Base-by-base conservation (phyloP, 2,113 vertebrate species). In the Phoxinus phoxinus region DNA sequence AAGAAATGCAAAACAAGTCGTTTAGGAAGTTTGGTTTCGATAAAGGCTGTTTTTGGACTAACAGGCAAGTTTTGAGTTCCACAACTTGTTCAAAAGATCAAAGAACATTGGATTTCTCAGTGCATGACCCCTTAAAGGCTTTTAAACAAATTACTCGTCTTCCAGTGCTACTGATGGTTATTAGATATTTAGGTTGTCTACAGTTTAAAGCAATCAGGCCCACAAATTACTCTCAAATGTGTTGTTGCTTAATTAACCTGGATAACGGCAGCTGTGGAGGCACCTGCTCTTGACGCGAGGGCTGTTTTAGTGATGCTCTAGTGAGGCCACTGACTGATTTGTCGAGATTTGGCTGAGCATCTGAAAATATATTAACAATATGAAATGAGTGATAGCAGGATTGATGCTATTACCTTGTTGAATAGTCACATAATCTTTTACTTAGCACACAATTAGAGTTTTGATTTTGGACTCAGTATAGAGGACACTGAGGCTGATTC, bases 211-310 rank as follows among this genome's bases (percentile, higher is more conserved):
- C 32, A 81, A 30, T 65, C 58, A 63, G 35, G 78, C 12, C 37
- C 37, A 17, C n/a, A 65, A 35, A 81, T 81, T 61, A 63, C 37
- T 56, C 58, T 27, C 56, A 46, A 27, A 81, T 63, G 48, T 63
- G 58, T 44, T 81, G 56, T 65, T 63, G 58, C 78, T 63, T 81
- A 65, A 65, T 63, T 65, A 81, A 65, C 58, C 59, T 63, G 35
- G 37, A 81, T 65, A 44, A 41, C 37, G 63, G 78, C 78, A 81
- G 58, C 58, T 81, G 78, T 44, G 77, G 56, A 63, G 48, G 78
- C 78, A 81, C 58, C 78, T 81, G 58, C 37, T 81, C 58, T 46
- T 81, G 3, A 46, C 46, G 23, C 63, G 15, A 65, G 35, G n/a
- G 35, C 35, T 81, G 56, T 81, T 81, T 46, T 59, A 58, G 27